phyloP scores from a whole-genome alignment of 2,797 vertebrate species.

The Periparus ater region DNA sequence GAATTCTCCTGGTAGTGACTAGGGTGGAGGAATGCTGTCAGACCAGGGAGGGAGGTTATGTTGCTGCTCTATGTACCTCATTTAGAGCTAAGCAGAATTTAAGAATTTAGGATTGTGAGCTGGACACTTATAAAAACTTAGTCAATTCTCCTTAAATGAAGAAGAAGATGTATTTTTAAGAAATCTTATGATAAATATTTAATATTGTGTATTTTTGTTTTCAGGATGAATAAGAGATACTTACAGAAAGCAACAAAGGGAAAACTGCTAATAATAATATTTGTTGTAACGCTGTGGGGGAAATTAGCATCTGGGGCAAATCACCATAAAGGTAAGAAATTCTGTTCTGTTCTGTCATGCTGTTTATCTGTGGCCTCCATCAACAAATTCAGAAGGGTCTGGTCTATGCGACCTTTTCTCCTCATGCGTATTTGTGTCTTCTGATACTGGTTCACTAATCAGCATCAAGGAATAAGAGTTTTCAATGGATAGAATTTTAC shows the following conservation, averaged over 20 bases:
- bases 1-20: background rate
- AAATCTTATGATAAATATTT: background rate
- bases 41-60: background rate
- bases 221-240: conserved; percentile 94
- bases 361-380: background rate
- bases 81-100: background rate
- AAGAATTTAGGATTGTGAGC: background rate
- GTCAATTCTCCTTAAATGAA: background rate
- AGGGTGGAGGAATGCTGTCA: background rate
- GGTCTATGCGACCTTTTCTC: fast-evolving
- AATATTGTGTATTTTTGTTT: conserved; percentile 59
- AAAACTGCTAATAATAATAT: conserved; percentile 90
- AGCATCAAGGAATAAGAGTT: background rate
- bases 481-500: background rate
- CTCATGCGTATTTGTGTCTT: background rate
- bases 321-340: conserved; percentile 87
- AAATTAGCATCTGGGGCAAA: conserved; percentile 84
- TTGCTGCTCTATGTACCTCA: background rate
- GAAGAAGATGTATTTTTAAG: background rate
- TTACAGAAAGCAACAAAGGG: conserved; percentile 87
- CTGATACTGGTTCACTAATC: background rate
- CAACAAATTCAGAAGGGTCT: background rate
- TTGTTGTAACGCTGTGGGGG: conserved; percentile 87
- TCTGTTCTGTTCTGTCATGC: background rate
- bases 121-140: background rate